Evolutionary conservation across 2,797 vertebrate genomes (phyloP).

Genomic region (Pseudochirops cupreus): DNA sequence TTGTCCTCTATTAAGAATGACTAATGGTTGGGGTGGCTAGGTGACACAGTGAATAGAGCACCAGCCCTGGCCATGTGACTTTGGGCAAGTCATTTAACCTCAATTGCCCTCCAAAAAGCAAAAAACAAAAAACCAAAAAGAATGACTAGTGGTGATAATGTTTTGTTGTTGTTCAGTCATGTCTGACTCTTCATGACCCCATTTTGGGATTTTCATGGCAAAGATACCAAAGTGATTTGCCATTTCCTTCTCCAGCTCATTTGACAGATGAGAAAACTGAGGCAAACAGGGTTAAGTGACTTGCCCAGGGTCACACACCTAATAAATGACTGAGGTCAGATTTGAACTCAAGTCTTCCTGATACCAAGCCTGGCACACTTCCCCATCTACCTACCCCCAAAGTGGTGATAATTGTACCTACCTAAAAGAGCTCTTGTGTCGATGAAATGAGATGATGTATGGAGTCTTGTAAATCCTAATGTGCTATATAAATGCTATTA

Average conservation of each 20-base stretch:
- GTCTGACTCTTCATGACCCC: neutral
- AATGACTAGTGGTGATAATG: neutral
- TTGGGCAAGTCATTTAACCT: no score
- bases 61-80: no score
- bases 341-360: neutral
- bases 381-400: neutral
- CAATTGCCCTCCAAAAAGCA: no score
- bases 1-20: no score
- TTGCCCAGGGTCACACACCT: neutral
- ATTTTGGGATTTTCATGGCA: neutral
- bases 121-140: no score
- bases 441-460: neutral
- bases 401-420: neutral
- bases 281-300: neutral
- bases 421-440: neutral
- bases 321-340: neutral
- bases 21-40: no score
- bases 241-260: neutral
- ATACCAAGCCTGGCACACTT: neutral
- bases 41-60: no score
- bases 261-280: neutral
- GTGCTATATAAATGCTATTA: neutral
- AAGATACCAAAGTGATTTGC: neutral
- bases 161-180: neutral
- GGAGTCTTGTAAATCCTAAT: neutral